Percentiles rank a stretch among this genome's conserved stretches.
These are phyloP conservation scores for Isichthys henryi DNA, from an alignment of 2,113 vertebrate species.

Conservation along the genomic window DNA sequence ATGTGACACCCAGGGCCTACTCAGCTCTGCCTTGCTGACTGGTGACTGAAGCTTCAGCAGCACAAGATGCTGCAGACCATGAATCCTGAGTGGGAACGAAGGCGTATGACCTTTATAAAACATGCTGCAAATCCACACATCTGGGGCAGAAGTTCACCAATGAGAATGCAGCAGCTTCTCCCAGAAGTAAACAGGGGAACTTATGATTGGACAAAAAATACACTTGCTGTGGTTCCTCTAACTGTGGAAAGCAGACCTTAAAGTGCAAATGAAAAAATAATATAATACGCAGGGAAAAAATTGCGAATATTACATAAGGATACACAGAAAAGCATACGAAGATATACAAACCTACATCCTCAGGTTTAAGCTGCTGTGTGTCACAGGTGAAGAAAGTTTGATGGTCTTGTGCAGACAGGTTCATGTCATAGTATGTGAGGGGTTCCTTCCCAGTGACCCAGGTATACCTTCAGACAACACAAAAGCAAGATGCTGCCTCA, in stretches of 20 bases:
- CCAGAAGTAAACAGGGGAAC: background rate
- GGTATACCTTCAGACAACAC: constrained; percentile 68
- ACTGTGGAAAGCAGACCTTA: background rate
- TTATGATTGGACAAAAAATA: background rate
- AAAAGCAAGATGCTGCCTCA: background rate
- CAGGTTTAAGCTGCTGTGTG: constrained; percentile 81
- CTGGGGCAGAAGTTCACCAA: background rate
- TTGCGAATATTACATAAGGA: background rate
- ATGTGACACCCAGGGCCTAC: background rate
- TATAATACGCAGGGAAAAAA: background rate
- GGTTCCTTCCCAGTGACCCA: constrained; percentile 98
- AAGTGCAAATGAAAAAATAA: background rate
- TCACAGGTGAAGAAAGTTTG: constrained; percentile 97
- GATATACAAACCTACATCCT: constrained; percentile 74
- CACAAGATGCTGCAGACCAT: background rate
- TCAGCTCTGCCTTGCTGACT: background rate
- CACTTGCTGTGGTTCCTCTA: background rate
- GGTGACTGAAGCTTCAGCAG: background rate
- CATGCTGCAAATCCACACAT: background rate
- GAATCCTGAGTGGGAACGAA: background rate
- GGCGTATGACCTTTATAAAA: background rate
- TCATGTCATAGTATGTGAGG: constrained; percentile 97
- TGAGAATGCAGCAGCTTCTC: background rate
- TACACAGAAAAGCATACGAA: constrained; percentile 12
- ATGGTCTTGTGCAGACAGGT: constrained; percentile 95